Percentiles rank a stretch among this genome's conserved stretches.
Evolutionary conservation across 2,888 invertebrate species (phyloP).

Genomic region (Hofmannophila pseudospretella): DNA sequence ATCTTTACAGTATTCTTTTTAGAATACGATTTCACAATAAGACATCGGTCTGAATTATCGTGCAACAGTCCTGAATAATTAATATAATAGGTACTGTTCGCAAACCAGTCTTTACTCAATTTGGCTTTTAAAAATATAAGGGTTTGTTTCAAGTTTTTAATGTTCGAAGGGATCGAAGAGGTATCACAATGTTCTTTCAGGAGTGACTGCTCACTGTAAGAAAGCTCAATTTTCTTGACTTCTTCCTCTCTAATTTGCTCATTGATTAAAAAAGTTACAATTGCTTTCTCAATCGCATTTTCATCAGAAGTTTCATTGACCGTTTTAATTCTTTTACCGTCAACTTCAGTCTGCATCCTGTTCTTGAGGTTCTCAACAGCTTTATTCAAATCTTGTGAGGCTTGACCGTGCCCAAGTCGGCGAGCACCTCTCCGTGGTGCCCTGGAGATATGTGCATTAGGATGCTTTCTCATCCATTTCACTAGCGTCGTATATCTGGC

Average conservation of each 20-base stretch:
- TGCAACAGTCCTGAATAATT: slow-evolving; percentile 33
- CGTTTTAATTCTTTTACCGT: slow-evolving; percentile 9
- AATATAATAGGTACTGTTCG: slow-evolving; percentile 24
- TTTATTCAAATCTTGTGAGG: slow-evolving; percentile 22
- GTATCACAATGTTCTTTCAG: slow-evolving; percentile 10
- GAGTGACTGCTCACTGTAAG: slow-evolving; percentile 11
- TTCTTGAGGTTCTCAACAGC: slow-evolving; percentile 32
- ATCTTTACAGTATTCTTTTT: slow-evolving; percentile 26
- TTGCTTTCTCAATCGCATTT: slow-evolving; percentile 6
- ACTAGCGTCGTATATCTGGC: slow-evolving; percentile 67
- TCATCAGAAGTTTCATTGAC: slow-evolving; percentile 5
- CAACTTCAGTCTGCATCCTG: slow-evolving; percentile 21
- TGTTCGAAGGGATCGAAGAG: slow-evolving; percentile 22
- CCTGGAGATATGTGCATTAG: slow-evolving; percentile 25
- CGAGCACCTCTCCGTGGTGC: slow-evolving; percentile 32
- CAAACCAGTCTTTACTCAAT: slow-evolving; percentile 33
- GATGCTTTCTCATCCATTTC: slow-evolving; percentile 51
- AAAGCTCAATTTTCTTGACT: slow-evolving; percentile 11
- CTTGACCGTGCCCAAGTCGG: slow-evolving; percentile 18
- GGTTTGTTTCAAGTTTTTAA: slow-evolving; percentile 39
- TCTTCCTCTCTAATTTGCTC: slow-evolving; percentile 32
- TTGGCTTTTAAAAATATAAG: slow-evolving; percentile 44
- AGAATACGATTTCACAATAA: slow-evolving; percentile 49
- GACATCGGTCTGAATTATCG: slow-evolving; percentile 17
- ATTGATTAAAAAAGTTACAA: slow-evolving; percentile 35